Conservation (phyloP, 2,888 invertebrate genomes). For the Eubasilissa splendida region DNA sequence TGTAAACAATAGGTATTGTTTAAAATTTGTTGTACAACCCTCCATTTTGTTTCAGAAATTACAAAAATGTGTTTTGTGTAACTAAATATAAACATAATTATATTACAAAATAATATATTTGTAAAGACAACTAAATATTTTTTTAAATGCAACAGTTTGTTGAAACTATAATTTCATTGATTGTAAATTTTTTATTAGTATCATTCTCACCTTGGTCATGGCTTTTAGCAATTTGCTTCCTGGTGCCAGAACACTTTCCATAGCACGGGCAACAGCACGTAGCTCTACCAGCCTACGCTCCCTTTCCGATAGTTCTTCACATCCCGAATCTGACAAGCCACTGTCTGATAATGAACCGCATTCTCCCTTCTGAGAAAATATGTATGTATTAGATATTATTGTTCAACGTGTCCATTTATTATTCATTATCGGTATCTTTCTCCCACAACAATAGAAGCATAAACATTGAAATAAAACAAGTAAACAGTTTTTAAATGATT, state of each 20-base stretch:
- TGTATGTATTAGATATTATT: not conserved
- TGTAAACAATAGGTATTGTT: constrained; percentile 59
- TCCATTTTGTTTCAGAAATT: too few species aligned
- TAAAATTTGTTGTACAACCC: too few species aligned
- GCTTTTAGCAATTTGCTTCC: constrained; percentile 77
- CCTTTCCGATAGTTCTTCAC: constrained; percentile 78
- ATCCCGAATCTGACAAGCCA: constrained; percentile 83
- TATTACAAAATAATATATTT: not conserved
- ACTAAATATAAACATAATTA: too few species aligned
- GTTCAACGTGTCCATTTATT: not conserved
- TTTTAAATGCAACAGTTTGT: too few species aligned
- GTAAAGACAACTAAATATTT: too few species aligned
- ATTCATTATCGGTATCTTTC: too few species aligned
- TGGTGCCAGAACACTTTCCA: constrained; percentile 79
- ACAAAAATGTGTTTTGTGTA: not conserved
- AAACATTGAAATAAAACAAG: too few species aligned
- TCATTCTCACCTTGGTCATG: constrained; percentile 69
- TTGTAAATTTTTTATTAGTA: too few species aligned
- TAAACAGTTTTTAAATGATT: too few species aligned
- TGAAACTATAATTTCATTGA: too few species aligned
- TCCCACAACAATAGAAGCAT: too few species aligned
- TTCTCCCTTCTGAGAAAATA: constrained; percentile 53
- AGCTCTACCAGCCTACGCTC: constrained; percentile 79
- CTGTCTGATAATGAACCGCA: constrained; percentile 80
- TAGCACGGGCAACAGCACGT: constrained; percentile 77